These are phyloP conservation scores for Anthophora plumipes DNA, from an alignment of 2,888 invertebrate species.

Conservation along the genomic window DNA sequence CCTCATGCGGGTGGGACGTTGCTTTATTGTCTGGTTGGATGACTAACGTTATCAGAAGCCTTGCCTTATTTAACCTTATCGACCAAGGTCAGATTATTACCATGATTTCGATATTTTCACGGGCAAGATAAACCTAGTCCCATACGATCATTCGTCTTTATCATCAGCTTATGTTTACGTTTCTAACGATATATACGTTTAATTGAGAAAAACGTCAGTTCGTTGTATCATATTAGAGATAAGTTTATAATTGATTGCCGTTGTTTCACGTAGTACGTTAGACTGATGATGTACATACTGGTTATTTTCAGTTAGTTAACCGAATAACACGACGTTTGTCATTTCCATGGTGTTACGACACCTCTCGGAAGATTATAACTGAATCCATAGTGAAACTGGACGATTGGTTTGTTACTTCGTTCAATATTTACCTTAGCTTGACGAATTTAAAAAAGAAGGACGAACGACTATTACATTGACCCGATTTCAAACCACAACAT, in stretches of 20 bases:
- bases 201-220: not conserved
- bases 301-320: too few species aligned
- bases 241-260: not conserved
- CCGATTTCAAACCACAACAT: constrained; percentile 64
- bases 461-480: constrained; percentile 74
- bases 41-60: constrained; percentile 77
- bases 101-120: constrained; percentile 54
- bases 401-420: constrained; percentile 26
- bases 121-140: constrained; percentile 34
- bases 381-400: constrained; percentile 9
- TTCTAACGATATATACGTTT: not conserved
- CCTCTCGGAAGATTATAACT: not conserved
- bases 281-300: too few species aligned
- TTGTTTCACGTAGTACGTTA: too few species aligned
- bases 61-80: constrained; percentile 76
- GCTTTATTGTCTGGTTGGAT: constrained; percentile 75
- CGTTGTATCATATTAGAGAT: not conserved
- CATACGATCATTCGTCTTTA: not conserved
- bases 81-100: constrained; percentile 70
- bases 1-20: constrained; percentile 83
- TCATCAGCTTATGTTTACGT: not conserved
- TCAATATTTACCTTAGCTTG: constrained; percentile 39
- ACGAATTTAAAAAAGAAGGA: constrained; percentile 69
- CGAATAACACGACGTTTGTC: not conserved
- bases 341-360: constrained; percentile 12